phyloP scores from a whole-genome alignment of 2,888 invertebrate species.

The Macrosiphum euphorbiae region DNA sequence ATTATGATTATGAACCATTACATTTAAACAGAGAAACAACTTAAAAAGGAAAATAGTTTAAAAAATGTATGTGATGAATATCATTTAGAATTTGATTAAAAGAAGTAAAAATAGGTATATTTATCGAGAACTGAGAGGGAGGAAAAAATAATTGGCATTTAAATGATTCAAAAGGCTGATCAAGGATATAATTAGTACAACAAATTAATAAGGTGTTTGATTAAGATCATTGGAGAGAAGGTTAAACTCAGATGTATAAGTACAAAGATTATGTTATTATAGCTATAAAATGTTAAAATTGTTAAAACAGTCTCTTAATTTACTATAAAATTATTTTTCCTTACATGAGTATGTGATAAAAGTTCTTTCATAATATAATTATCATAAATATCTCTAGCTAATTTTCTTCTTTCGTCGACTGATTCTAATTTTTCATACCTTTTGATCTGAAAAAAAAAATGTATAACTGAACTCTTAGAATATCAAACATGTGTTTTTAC shows the following conservation, averaged over 20 bases:
- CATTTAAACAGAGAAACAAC: background rate
- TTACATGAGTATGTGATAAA: conserved; percentile 97
- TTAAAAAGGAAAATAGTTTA: background rate
- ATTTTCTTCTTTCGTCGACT: conserved; percentile 93
- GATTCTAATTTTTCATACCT: conserved; percentile 98
- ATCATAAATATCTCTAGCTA: conserved; percentile 98
- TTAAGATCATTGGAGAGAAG: background rate
- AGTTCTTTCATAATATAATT: conserved; percentile 99
- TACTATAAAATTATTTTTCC: conserved; percentile 70
- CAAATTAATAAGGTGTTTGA: background rate
- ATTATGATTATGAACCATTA: background rate
- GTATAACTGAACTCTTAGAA: background rate
- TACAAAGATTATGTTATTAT: background rate
- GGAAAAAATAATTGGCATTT: background rate
- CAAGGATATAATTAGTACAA: background rate
- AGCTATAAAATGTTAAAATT: background rate
- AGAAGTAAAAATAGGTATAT: background rate
- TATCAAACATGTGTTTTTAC: background rate
- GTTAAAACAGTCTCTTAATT: background rate
- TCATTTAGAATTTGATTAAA: background rate
- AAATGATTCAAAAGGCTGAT: background rate
- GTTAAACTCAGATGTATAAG: background rate
- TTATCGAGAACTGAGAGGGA: background rate
- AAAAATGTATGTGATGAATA: background rate
- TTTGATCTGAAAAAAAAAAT: conserved; percentile 84